Base-by-base conservation (phyloP, 2,113 vertebrate genomes). In the Spilogale gracilis region DNA sequence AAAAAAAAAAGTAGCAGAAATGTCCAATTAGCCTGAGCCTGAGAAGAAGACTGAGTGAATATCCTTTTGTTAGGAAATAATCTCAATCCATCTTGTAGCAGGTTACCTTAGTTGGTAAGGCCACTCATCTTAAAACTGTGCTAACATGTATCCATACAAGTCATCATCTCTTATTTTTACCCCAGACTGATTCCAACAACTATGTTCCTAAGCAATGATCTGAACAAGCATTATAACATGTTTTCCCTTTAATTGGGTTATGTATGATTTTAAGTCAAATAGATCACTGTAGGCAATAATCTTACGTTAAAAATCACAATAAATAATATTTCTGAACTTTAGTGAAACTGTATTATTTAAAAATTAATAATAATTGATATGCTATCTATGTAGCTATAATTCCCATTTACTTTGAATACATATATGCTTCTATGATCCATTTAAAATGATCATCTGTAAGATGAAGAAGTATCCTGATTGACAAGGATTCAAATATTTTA, bases 391-490 rank as follows among this genome's bases (percentile, higher is more conserved):
- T 14, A 82, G 86, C 73, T 60, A 17, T 56, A 94, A 96, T 58
- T 86, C 8, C 5, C 32, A n/a, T 85, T 81, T 93, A 89, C 50
- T 93, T 87, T 89, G 52, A 93, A 61, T 76, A 73, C 27, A n/a
- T 80, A 71, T 71, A 84, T 88, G 32, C 45, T 87, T 91, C 11
- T 43, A 93, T 2, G 25, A 78, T 84, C 38, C 74, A 25, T 89
- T 90, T 69, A 93, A 84, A 89, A 89, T 52, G 93, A 81, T 73
- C 54, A 54, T 61, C 12, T 9, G 11, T 87, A 71, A 80, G 18
- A 93, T 92, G 38, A 97, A 74, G 38, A 96, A 43, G 58, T 92
- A 74, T 67, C 20, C 50, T 90, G 32, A 78, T 90, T 96, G 63
- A 94, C 20, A 84, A 83, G 58, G 50, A 95, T 89, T 96, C 73